These are phyloP conservation scores for Lysiphlebus fabarum DNA, from an alignment of 1,140 invertebrate species.

Conservation along the genomic window DNA sequence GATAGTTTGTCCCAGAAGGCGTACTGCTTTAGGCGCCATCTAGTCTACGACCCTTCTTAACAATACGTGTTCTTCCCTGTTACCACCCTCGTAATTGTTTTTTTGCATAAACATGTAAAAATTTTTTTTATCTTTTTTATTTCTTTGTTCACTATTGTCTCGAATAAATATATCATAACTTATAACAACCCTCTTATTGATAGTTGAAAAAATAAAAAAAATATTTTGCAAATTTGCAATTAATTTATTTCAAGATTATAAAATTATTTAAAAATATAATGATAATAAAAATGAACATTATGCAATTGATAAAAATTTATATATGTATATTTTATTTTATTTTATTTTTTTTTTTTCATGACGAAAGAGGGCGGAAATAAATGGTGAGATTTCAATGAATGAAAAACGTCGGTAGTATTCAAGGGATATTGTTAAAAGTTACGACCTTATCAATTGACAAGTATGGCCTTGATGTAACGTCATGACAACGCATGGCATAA, in stretches of 20 bases:
- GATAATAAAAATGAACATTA: too few species aligned
- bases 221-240: too few species aligned
- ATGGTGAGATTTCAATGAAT: conserved; percentile 50
- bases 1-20: conserved; percentile 42
- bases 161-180: too few species aligned
- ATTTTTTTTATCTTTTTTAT: not conserved
- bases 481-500: conserved; percentile 26
- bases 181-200: too few species aligned
- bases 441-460: conserved; percentile 53
- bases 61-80: conserved; percentile 30
- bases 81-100: conserved; percentile 21
- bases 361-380: conserved; percentile 18
- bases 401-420: conserved; percentile 38
- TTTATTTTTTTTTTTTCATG: not conserved
- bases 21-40: conserved; percentile 42
- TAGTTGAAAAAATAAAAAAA: too few species aligned
- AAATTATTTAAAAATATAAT: too few species aligned
- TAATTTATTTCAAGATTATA: too few species aligned
- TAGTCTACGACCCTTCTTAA: conserved; percentile 40
- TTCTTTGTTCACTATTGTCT: too few species aligned
- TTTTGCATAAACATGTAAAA: not conserved
- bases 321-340: too few species aligned
- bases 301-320: too few species aligned
- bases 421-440: conserved; percentile 49
- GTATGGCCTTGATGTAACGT: conserved; percentile 43